phyloP scores from a whole-genome alignment of 2,113 vertebrate species.

The Gnathonemus longibarbis region DNA sequence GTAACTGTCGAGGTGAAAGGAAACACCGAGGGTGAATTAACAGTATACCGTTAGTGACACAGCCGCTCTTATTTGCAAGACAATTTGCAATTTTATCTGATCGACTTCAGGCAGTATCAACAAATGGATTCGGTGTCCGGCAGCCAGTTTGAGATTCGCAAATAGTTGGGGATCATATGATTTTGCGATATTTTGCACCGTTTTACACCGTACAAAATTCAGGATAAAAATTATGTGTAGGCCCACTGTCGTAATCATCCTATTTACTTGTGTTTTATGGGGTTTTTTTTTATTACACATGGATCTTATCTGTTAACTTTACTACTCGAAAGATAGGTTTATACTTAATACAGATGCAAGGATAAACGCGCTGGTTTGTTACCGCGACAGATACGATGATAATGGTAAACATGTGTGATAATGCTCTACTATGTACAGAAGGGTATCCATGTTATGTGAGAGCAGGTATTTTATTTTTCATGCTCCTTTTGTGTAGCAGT shows the following conservation, averaged over 20 bases:
- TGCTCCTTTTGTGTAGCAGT: not conserved
- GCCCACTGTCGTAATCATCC: not conserved
- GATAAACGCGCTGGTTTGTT: not conserved
- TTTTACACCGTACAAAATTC: not conserved
- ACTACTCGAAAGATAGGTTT: not conserved
- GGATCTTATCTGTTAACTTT: not conserved
- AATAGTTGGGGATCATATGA: not conserved
- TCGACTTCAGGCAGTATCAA: slow-evolving; percentile 10
- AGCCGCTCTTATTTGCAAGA: slow-evolving; percentile 9
- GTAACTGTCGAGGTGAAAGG: not conserved
- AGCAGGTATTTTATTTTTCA: not conserved
- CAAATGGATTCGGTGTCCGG: not conserved
- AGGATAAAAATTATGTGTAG: not conserved
- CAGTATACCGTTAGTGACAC: slow-evolving; percentile 13
- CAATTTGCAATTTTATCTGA: slow-evolving; percentile 21
- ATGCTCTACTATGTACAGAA: not conserved
- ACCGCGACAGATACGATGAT: not conserved
- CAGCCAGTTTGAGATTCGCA: not conserved
- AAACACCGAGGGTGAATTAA: not conserved
- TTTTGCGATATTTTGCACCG: not conserved
- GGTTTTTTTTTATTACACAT: not conserved
- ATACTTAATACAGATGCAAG: not conserved
- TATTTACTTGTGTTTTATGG: not conserved
- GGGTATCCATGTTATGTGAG: no score
- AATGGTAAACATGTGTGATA: not conserved